These are phyloP conservation scores for Monochamus alternatus DNA, from an alignment of 2,888 invertebrate species.

Conservation along the genomic window DNA sequence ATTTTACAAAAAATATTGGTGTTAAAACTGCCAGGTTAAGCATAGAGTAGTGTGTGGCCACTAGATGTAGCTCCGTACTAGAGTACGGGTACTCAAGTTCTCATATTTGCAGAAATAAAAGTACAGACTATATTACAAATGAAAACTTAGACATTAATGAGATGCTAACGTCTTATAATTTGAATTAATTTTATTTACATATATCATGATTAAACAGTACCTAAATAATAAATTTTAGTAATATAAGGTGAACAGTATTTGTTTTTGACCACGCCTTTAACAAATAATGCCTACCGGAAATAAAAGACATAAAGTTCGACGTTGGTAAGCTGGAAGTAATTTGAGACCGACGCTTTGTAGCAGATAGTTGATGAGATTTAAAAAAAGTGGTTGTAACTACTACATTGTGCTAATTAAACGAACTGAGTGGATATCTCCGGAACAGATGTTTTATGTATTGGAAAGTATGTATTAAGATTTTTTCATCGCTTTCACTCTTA, in stretches of 20 bases:
- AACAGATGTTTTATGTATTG: no score
- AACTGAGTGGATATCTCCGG: no score
- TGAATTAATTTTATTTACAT: neutral
- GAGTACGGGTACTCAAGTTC: neutral
- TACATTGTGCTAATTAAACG: no score
- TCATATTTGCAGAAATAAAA: neutral
- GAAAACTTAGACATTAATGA: no score
- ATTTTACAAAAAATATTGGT: no score
- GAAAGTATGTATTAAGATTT: no score
- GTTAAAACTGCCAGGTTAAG: no score
- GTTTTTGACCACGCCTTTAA: slow-evolving; percentile 7
- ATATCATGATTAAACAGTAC: neutral
- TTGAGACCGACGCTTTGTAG: slow-evolving; percentile 29
- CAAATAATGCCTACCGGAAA: slow-evolving; percentile 22
- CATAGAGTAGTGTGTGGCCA: no score
- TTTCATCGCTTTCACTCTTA: no score
- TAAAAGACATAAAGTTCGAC: slow-evolving; percentile 1
- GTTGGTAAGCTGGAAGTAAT: slow-evolving; percentile 25
- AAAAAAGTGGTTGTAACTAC: neutral
- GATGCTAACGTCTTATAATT: neutral
- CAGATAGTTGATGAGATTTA: neutral
- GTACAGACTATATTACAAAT: no score
- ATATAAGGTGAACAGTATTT: slow-evolving; percentile 7
- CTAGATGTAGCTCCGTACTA: no score
- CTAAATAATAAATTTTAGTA: neutral